Evolutionary conservation across 2,113 vertebrate genomes (phyloP).

Genomic region (Neolamprologus cancellatus): DNA sequence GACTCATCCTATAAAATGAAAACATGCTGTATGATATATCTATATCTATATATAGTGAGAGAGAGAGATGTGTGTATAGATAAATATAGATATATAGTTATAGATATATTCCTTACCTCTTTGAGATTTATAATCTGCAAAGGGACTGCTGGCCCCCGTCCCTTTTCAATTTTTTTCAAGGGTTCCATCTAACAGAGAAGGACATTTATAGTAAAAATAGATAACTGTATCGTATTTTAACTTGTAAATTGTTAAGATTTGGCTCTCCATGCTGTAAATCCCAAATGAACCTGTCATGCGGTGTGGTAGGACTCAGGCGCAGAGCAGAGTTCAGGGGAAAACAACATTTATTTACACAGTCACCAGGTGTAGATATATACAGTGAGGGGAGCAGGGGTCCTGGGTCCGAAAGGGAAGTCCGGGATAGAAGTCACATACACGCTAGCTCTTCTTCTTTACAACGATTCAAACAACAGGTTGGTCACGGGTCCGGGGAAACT

Average conservation of each 20-base stretch:
- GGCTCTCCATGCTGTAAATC: not conserved
- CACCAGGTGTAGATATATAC: no score
- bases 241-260: not conserved
- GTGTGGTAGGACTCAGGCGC: no score
- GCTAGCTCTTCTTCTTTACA: no score
- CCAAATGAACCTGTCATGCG: not conserved
- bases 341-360: no score
- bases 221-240: not conserved
- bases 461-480: no score
- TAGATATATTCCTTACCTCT: not conserved
- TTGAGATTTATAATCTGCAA: not conserved
- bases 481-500: no score
- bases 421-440: no score
- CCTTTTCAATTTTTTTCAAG: not conserved
- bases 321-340: no score
- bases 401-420: no score
- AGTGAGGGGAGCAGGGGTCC: no score
- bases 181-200: not conserved
- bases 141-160: not conserved
- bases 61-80: not conserved
- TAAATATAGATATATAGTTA: not conserved
- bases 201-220: not conserved
- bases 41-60: not conserved
- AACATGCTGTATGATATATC: not conserved
- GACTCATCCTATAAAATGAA: not conserved